Conservation (phyloP, 2,113 vertebrate species). For the Ophiodon elongatus region DNA sequence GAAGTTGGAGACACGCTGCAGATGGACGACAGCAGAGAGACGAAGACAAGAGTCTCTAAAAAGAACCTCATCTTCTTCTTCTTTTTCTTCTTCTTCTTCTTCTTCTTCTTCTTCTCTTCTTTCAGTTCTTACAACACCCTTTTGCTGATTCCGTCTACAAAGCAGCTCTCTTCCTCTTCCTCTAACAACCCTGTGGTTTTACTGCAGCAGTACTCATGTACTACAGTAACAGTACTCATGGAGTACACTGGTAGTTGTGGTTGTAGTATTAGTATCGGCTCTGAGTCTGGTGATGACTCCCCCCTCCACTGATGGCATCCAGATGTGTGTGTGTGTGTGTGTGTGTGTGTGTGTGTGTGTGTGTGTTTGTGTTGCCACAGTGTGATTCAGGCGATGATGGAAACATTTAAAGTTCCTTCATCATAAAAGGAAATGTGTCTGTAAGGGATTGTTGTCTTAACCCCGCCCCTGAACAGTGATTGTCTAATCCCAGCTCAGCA, state of each 20-base stretch:
- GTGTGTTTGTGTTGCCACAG: background rate
- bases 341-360: slow-evolving; percentile 19
- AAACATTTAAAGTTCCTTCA: background rate
- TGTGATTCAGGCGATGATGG: background rate
- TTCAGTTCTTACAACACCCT: too few relatives aligned
- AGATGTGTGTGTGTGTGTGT: slow-evolving; percentile 40
- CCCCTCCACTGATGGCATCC: slow-evolving; percentile 15
- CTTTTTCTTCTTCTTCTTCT: background rate
- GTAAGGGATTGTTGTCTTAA: background rate
- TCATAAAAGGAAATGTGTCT: background rate
- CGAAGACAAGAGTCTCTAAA: slow-evolving; percentile 13
- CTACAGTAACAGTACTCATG: background rate
- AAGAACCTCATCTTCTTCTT: slow-evolving; percentile 31
- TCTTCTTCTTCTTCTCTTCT: background rate
- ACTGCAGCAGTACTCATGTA: background rate
- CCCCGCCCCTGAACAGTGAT: background rate
- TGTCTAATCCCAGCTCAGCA: background rate
- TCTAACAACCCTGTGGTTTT: background rate
- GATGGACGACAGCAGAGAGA: slow-evolving; percentile 11
- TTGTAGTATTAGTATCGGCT: background rate
- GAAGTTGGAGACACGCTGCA: slow-evolving; percentile 1
- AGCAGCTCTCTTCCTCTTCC: slow-evolving; percentile 9
- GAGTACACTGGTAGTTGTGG: background rate
- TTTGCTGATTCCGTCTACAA: background rate
- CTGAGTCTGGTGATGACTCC: background rate